Conservation (phyloP, 1,140 invertebrate species). For the Babylonia areolata region DNA sequence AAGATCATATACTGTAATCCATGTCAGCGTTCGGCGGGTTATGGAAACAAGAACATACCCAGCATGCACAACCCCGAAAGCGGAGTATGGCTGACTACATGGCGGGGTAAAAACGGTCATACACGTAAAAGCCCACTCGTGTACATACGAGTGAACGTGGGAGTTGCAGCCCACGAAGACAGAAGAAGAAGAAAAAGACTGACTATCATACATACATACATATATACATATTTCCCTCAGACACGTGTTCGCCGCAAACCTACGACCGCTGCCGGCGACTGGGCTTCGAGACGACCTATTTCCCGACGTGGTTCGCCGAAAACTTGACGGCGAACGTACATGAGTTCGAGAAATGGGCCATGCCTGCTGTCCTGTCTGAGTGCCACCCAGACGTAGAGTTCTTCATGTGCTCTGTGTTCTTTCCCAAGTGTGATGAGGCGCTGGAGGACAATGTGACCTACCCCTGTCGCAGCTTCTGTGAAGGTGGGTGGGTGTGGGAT, state of each 20-base stretch:
- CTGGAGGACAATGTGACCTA: neutral
- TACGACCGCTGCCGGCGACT: neutral
- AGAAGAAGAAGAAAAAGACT: too few species aligned
- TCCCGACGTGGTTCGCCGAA: slow-evolving; percentile 19
- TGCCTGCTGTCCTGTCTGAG: slow-evolving; percentile 7
- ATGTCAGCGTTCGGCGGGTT: too few species aligned
- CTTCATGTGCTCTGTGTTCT: slow-evolving; percentile 42
- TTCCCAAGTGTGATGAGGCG: slow-evolving; percentile 34
- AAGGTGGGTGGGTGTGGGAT: slow-evolving; percentile 23
- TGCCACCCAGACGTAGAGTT: slow-evolving; percentile 33
- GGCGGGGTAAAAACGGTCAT: too few species aligned
- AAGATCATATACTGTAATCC: too few species aligned
- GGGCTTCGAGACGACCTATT: slow-evolving; percentile 25
- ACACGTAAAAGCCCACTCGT: too few species aligned
- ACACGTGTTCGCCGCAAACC: slow-evolving; percentile 18
- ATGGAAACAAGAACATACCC: too few species aligned
- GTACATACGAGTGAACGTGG: too few species aligned
- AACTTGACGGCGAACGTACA: neutral
- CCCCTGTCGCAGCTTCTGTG: slow-evolving; percentile 36
- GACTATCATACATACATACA: too few species aligned
- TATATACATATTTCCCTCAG: slow-evolving; percentile 5
- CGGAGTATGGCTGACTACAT: too few species aligned
- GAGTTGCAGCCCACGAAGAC: too few species aligned
- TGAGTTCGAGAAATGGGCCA: slow-evolving; percentile 31
- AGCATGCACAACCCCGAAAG: too few species aligned